These are phyloP conservation scores for Hyperoplus immaculatus DNA, from an alignment of 2,797 vertebrate species.

Conservation along the genomic window DNA sequence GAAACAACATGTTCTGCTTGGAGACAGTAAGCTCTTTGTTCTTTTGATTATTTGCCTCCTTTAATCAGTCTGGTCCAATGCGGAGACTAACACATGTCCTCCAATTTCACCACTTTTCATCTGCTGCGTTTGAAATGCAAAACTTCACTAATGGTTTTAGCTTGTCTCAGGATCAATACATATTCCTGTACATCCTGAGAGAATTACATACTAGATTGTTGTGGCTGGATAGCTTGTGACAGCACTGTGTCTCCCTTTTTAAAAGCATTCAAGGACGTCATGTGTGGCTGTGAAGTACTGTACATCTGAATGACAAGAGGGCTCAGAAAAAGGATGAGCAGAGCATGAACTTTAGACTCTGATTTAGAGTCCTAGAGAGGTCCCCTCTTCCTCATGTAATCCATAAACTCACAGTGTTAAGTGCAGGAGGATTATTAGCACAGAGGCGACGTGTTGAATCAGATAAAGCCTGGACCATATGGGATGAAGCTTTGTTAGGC, in stretches of 20 bases:
- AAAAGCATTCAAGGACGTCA: constrained; percentile 4
- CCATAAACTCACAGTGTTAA: constrained; percentile 48
- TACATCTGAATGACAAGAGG: constrained; percentile 48
- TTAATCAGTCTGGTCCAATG: constrained; percentile 70
- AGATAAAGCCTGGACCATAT: constrained; percentile 51
- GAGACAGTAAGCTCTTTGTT: constrained; percentile 68
- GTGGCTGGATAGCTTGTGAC: constrained; percentile 28
- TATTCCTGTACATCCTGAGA: constrained; percentile 52
- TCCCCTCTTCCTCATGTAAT: constrained; percentile 44
- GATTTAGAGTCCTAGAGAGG: constrained; percentile 46
- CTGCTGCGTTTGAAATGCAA: constrained; percentile 74
- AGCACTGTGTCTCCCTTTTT: constrained; percentile 21
- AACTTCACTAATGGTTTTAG: constrained; percentile 65
- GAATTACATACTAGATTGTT: constrained; percentile 62
- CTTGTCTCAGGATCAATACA: constrained; percentile 73
- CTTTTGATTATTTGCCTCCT: constrained; percentile 69
- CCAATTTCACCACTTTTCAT: constrained; percentile 71
- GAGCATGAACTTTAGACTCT: constrained; percentile 56
- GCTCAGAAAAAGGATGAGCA: constrained; percentile 8
- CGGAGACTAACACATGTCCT: constrained; percentile 64
- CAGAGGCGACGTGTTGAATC: constrained; percentile 21
- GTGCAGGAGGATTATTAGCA: constrained; percentile 63
- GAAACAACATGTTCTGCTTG: constrained; percentile 34
- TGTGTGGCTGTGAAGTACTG: constrained; percentile 31
- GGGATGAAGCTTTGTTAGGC: constrained; percentile 32